Conservation (phyloP, 2,113 vertebrate species). For the Periophthalmodon schlosseri region DNA sequence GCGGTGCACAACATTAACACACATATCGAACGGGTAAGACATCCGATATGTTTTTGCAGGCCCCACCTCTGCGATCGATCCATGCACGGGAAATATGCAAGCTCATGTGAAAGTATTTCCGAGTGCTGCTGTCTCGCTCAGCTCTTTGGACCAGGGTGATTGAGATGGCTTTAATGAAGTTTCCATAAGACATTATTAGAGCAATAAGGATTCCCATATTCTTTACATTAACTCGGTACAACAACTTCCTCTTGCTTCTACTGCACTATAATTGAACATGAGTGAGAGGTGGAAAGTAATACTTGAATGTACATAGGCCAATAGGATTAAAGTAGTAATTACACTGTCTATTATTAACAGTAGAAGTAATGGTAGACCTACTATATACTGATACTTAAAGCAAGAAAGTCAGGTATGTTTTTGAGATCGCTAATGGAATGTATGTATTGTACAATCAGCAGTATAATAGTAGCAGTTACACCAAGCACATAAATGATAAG, state of each 20-base stretch:
- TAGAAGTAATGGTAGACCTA: not conserved
- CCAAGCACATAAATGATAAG: too few species aligned
- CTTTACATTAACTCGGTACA: not conserved
- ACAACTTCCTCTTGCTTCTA: not conserved
- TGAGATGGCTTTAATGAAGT: conserved; percentile 37
- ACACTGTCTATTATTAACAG: not conserved
- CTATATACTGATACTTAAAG: not conserved
- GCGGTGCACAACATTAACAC: conserved; percentile 34
- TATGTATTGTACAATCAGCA: too few species aligned
- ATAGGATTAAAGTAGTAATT: not conserved
- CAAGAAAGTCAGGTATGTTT: not conserved
- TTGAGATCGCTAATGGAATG: too few species aligned
- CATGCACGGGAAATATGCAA: conserved; percentile 48
- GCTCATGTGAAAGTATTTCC: conserved; percentile 41
- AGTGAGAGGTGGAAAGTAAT: not conserved
- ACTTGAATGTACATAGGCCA: not conserved
- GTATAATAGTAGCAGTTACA: too few species aligned
- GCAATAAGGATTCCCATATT: not conserved
- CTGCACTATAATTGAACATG: not conserved
- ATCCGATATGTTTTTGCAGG: conserved; percentile 45
- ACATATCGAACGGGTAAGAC: conserved; percentile 40
- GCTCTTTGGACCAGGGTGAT: conserved; percentile 21
- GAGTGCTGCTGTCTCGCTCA: conserved; percentile 32
- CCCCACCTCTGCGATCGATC: conserved; percentile 34
- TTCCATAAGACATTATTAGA: conserved; percentile 21